These are phyloP conservation scores for Neelides sp. DNA, from an alignment of 1,140 invertebrate genomes.

Conservation along the genomic window DNA sequence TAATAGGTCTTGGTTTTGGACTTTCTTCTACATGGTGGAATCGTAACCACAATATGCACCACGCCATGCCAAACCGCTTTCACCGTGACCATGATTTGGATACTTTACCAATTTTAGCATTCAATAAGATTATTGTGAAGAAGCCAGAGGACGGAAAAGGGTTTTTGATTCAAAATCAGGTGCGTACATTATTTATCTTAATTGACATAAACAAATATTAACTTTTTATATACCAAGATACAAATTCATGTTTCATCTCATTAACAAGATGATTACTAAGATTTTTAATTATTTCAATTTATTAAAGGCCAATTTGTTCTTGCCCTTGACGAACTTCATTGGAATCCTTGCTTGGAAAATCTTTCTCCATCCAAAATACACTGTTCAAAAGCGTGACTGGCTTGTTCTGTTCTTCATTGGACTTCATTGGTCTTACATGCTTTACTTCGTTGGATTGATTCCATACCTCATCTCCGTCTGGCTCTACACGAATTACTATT, in stretches of 20 bases:
- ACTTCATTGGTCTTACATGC: background rate
- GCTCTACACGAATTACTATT: conserved; percentile 5
- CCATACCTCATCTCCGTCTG: background rate
- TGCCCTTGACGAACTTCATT: background rate
- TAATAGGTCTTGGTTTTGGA: background rate
- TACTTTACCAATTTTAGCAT: conserved; percentile 4
- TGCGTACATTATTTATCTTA: background rate
- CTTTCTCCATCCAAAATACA: background rate
- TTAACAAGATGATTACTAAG: too few species aligned
- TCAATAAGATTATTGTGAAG: background rate
- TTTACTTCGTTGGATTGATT: background rate
- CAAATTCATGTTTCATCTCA: background rate
- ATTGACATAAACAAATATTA: too few species aligned
- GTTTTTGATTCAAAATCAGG: background rate
- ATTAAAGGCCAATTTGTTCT: background rate
- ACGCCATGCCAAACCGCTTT: background rate
- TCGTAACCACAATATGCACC: background rate
- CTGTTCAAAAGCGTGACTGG: background rate
- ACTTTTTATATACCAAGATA: background rate
- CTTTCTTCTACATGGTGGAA: background rate
- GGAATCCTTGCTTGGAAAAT: background rate
- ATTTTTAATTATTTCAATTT: background rate
- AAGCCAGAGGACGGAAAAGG: background rate
- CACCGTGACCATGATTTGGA: background rate
- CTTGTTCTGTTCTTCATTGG: background rate